A percentile compares a stretch with the other conserved stretches of the same genome.
phyloP scores from a whole-genome alignment of 2,888 invertebrate species.

The Amphipoea oculea region DNA sequence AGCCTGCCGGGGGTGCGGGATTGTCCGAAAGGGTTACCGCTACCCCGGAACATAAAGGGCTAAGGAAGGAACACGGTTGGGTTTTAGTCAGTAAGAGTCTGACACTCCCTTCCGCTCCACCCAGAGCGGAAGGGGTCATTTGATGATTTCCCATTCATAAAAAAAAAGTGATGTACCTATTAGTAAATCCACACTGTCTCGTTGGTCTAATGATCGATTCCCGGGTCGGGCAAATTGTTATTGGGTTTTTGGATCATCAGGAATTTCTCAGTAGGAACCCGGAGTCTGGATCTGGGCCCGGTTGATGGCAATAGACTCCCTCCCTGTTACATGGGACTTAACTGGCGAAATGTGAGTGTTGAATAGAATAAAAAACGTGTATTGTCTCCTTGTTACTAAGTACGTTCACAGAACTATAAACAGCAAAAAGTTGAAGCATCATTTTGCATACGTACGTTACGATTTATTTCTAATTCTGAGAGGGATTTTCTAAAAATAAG shows the following conservation, averaged over 20 bases:
- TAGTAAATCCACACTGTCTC: neutral
- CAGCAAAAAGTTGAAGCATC: neutral
- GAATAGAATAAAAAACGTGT: too few relatives aligned
- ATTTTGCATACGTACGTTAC: neutral
- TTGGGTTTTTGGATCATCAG: neutral
- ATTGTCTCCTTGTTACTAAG: neutral
- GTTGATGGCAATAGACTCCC: neutral
- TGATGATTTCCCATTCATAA: too few relatives aligned
- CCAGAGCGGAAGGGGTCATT: too few relatives aligned
- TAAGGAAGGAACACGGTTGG: too few relatives aligned
- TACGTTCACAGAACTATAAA: neutral
- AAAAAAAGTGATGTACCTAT: too few relatives aligned
- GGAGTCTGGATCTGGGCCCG: neutral
- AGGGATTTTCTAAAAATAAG: neutral
- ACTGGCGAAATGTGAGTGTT: too few relatives aligned
- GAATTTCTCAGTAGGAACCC: neutral
- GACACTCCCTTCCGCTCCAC: too few relatives aligned
- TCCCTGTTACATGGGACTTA: neutral
- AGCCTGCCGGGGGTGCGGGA: too few relatives aligned
- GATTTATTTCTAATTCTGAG: neutral
- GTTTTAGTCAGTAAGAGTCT: too few relatives aligned
- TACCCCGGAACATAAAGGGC: too few relatives aligned
- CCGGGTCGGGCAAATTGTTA: neutral
- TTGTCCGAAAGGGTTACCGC: too few relatives aligned
- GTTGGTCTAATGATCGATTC: neutral